Evolutionary conservation across 2,888 invertebrate genomes (phyloP).

Genomic region (Amphipyra berbera): DNA sequence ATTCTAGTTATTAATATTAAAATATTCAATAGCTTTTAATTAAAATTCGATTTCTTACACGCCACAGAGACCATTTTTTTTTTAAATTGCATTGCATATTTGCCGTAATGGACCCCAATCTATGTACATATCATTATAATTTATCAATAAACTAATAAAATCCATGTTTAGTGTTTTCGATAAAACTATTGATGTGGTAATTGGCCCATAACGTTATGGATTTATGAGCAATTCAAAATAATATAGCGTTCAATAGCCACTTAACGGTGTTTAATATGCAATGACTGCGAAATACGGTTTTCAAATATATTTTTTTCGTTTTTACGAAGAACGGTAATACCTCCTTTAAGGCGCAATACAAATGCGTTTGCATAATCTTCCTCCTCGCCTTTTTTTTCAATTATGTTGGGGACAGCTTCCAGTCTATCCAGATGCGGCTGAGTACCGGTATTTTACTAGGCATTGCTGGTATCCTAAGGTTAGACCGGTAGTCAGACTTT

Average conservation of each 20-base stretch:
- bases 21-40: conserved; percentile 34
- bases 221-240: conserved; percentile 41
- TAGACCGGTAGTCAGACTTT: too few relatives aligned
- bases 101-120: conserved; percentile 14
- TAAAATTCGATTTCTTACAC: conserved; percentile 2
- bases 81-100: conserved; percentile 9
- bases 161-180: conserved; percentile 36
- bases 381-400: too few relatives aligned
- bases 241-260: conserved; percentile 21
- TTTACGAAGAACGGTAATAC: too few relatives aligned
- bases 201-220: conserved; percentile 32
- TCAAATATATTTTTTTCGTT: background rate
- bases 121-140: conserved; percentile 45
- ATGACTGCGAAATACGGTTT: conserved; percentile 14
- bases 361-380: too few relatives aligned
- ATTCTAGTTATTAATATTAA: conserved; percentile 16
- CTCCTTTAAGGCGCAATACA: too few relatives aligned
- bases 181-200: conserved; percentile 38
- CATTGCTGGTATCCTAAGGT: too few relatives aligned
- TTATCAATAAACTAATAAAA: conserved; percentile 47
- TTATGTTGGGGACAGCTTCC: too few relatives aligned
- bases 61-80: conserved; percentile 1
- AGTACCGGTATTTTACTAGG: too few relatives aligned
- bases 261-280: conserved; percentile 18
- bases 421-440: too few relatives aligned